phyloP scores from a whole-genome alignment of 2,888 invertebrate species.

The Apamea anceps region DNA sequence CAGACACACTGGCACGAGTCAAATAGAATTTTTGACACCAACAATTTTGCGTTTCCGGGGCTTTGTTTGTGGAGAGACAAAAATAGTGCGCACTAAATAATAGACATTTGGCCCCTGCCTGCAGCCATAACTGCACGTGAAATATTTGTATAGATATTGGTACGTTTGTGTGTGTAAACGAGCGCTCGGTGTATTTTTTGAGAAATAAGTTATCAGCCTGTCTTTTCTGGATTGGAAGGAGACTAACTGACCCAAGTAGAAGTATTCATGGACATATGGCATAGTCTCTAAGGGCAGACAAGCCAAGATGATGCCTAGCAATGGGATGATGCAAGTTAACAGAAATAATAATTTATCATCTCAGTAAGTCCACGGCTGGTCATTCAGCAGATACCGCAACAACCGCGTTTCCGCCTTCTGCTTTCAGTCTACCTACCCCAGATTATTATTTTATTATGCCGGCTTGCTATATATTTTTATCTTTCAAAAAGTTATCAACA shows the following conservation, averaged over 20 bases:
- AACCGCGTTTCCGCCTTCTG: not conserved
- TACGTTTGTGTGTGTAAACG: conserved; percentile 16
- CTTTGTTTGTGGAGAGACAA: conserved; percentile 72
- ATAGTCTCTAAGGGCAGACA: not conserved
- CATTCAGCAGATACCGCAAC: not conserved
- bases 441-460: not conserved
- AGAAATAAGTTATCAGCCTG: not conserved
- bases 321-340: not conserved
- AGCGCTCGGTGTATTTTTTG: not conserved
- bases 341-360: not conserved
- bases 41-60: conserved; percentile 80
- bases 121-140: conserved; percentile 49
- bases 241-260: not conserved
- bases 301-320: not conserved
- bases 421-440: not conserved
- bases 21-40: conserved; percentile 81
- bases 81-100: conserved; percentile 73
- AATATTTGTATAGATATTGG: conserved; percentile 29
- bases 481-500: not conserved
- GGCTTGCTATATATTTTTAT: not conserved
- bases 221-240: not conserved
- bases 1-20: conserved; percentile 74
- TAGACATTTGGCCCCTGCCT: conserved; percentile 50
- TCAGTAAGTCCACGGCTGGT: not conserved
- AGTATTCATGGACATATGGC: not conserved